These are phyloP conservation scores for Salminus brasiliensis DNA, from an alignment of 2,113 vertebrate genomes.

Conservation along the genomic window DNA sequence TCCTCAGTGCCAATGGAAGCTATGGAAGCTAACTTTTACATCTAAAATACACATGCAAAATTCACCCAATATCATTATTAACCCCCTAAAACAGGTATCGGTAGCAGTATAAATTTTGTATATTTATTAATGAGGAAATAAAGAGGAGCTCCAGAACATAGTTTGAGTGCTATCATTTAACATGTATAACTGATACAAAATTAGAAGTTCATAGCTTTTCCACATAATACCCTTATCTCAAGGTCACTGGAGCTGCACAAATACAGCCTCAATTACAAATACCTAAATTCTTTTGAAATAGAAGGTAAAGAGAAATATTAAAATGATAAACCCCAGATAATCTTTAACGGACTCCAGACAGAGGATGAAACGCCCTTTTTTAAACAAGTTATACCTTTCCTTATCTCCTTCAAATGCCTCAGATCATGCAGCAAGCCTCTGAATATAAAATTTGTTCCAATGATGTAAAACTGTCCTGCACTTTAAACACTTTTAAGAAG, in stretches of 20 bases:
- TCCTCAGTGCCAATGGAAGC: no score
- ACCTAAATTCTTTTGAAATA: not conserved
- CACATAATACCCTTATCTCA: not conserved
- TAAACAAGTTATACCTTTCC: not conserved
- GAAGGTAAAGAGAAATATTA: not conserved
- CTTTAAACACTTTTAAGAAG: not conserved
- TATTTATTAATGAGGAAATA: not conserved
- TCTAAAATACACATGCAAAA: no score
- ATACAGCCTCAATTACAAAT: not conserved
- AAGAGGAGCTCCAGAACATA: not conserved
- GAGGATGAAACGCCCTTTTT: not conserved
- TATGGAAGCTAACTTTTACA: no score
- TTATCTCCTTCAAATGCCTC: not conserved
- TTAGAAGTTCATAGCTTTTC: not conserved
- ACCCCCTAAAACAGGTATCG: no score
- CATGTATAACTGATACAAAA: not conserved
- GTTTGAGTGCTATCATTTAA: not conserved
- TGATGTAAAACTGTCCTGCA: not conserved
- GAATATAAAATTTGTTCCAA: not conserved
- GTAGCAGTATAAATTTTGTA: no score
- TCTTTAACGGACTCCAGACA: not conserved
- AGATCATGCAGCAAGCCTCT: not conserved
- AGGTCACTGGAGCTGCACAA: not conserved
- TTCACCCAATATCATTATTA: no score
- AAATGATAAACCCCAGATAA: not conserved